Evolutionary conservation across 2,888 invertebrate genomes (phyloP).

Genomic region (Andrena praecox): DNA sequence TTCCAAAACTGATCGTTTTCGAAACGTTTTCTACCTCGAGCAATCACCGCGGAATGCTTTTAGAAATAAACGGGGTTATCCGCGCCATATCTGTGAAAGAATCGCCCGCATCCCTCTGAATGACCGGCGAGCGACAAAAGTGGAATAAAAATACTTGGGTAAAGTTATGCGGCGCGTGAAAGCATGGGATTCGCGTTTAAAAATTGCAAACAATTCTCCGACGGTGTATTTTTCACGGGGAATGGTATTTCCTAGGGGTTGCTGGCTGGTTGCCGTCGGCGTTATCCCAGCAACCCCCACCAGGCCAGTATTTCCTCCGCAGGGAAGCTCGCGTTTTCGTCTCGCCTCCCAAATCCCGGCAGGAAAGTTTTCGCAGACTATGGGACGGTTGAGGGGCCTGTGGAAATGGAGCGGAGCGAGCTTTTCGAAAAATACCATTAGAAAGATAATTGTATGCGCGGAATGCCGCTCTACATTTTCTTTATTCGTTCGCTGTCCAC

Average conservation of each 20-base stretch:
- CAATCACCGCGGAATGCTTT: not conserved
- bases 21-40: not conserved
- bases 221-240: slow-evolving; percentile 50
- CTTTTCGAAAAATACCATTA: slow-evolving; percentile 83
- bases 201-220: slow-evolving; percentile 55
- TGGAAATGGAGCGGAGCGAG: slow-evolving; percentile 35
- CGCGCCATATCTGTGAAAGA: not conserved
- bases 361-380: slow-evolving; percentile 77
- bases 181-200: slow-evolving; percentile 37
- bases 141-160: not conserved
- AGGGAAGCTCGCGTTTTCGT: slow-evolving; percentile 78
- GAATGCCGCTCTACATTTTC: slow-evolving; percentile 80
- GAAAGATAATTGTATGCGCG: slow-evolving; percentile 83
- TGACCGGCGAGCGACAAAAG: slow-evolving; percentile 1
- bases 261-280: slow-evolving; percentile 64
- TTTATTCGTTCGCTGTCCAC: slow-evolving; percentile 75
- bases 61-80: not conserved
- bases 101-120: not conserved
- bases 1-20: too few relatives aligned
- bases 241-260: slow-evolving; percentile 63
- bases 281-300: slow-evolving; percentile 66
- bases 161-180: slow-evolving; percentile 27
- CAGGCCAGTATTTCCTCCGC: slow-evolving; percentile 72
- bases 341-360: slow-evolving; percentile 81
- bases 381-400: slow-evolving; percentile 21